Conservation (phyloP, 1,140 invertebrate genomes). For the Ganaspis sp. region DNA sequence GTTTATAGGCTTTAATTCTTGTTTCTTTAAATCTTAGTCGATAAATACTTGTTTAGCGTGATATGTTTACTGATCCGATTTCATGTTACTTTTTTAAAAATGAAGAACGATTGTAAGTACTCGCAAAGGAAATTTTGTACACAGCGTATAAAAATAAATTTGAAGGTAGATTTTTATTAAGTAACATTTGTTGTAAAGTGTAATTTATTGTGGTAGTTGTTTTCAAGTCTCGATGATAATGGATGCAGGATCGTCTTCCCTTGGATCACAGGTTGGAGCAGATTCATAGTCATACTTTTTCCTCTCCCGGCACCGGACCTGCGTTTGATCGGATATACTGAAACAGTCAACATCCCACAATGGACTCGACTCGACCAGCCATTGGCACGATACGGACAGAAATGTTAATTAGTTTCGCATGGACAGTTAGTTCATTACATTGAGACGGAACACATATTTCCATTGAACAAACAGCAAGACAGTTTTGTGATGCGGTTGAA, state of each 20-base stretch:
- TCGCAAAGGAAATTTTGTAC: background rate
- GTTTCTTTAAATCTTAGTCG: background rate
- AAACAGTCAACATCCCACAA: slow-evolving; percentile 74
- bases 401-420: slow-evolving; percentile 3
- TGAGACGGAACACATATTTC: background rate
- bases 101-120: background rate
- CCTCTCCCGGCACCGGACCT: slow-evolving; percentile 77
- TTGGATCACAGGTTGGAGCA: slow-evolving; percentile 60
- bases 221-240: background rate
- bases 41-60: background rate
- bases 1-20: too few relatives aligned
- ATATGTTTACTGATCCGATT: background rate
- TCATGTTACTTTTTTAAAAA: background rate
- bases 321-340: slow-evolving; percentile 79
- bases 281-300: slow-evolving; percentile 79
- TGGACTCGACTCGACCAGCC: slow-evolving; percentile 69
- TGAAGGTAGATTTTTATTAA: background rate
- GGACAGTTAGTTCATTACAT: slow-evolving; percentile 28
- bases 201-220: background rate
- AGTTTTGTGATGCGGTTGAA: background rate
- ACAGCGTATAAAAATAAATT: background rate
- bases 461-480: background rate
- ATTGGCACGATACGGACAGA: slow-evolving; percentile 69
- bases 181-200: background rate
- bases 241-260: slow-evolving; percentile 36